Conservation (phyloP, 2,888 invertebrate genomes). For the Latrodectus elegans region DNA sequence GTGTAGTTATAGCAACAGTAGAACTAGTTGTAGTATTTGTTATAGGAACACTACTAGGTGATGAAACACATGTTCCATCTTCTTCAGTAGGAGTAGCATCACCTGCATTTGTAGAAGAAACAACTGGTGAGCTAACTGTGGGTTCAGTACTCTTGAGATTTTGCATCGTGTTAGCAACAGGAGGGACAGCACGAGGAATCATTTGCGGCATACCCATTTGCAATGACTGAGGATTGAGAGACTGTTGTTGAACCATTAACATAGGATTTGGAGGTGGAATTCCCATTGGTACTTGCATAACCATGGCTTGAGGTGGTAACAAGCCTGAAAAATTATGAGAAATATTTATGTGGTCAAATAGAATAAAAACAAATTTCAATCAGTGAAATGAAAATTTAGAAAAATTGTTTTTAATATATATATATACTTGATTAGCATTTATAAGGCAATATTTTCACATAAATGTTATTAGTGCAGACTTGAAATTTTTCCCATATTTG, state of each 20-base stretch:
- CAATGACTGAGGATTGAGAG: slow-evolving; percentile 59
- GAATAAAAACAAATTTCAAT: too few species aligned
- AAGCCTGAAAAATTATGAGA: slow-evolving; percentile 44
- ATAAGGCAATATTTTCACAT: too few species aligned
- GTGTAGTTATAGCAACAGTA: slow-evolving; percentile 17
- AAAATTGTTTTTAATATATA: too few species aligned
- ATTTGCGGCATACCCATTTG: slow-evolving; percentile 48
- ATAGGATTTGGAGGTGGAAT: slow-evolving; percentile 70
- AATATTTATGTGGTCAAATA: background rate
- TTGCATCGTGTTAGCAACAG: slow-evolving; percentile 2
- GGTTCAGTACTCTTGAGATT: slow-evolving; percentile 38
- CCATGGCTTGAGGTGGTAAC: slow-evolving; percentile 69
- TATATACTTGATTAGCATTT: too few species aligned
- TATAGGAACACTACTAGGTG: slow-evolving; percentile 22
- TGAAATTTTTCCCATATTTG: too few species aligned
- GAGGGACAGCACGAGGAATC: slow-evolving; percentile 23
- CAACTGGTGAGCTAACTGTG: slow-evolving; percentile 19
- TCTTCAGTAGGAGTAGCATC: slow-evolving; percentile 71
- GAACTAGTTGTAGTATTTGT: slow-evolving; percentile 2
- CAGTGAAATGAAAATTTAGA: too few species aligned
- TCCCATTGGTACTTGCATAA: slow-evolving; percentile 71
- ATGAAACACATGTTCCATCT: slow-evolving; percentile 61
- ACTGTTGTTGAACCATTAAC: slow-evolving; percentile 70
- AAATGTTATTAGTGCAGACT: too few species aligned
- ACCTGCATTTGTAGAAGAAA: slow-evolving; percentile 26